Conservation (phyloP, 2,888 invertebrate species). For the Abrostola tripartita region DNA sequence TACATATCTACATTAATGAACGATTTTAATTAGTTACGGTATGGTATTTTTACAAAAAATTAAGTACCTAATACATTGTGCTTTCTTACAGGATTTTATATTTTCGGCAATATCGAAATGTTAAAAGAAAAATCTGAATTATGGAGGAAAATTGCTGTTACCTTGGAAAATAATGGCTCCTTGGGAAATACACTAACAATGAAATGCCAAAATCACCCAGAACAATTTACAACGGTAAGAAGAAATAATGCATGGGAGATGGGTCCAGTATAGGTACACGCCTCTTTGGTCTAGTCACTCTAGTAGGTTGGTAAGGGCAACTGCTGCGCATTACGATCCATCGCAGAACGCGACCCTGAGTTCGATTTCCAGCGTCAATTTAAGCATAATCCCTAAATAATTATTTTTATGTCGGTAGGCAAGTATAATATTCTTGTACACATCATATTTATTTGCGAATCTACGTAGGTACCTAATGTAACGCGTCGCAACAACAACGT, state of each 20-base stretch:
- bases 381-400: too few relatives aligned
- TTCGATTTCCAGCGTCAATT: too few relatives aligned
- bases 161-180: constrained; percentile 77
- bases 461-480: too few relatives aligned
- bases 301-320: too few relatives aligned
- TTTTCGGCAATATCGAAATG: constrained; percentile 90
- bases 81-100: constrained; percentile 87
- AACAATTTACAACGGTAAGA: constrained; percentile 76
- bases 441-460: too few relatives aligned
- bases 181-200: constrained; percentile 80
- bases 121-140: constrained; percentile 82
- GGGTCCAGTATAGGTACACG: too few relatives aligned
- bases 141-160: constrained; percentile 86
- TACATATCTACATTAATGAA: background rate
- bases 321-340: too few relatives aligned
- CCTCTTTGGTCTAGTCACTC: too few relatives aligned
- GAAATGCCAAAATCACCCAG: constrained; percentile 85
- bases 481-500: too few relatives aligned
- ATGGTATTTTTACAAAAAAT: background rate
- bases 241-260: background rate
- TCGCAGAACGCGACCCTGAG: too few relatives aligned
- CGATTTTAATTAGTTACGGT: background rate
- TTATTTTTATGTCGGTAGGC: too few relatives aligned
- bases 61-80: background rate
- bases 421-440: too few relatives aligned